A percentile compares a stretch with the other conserved stretches of the same genome.
Evolutionary conservation across 2,888 invertebrate genomes (phyloP).

Genomic region (Anthoptus insignis): DNA sequence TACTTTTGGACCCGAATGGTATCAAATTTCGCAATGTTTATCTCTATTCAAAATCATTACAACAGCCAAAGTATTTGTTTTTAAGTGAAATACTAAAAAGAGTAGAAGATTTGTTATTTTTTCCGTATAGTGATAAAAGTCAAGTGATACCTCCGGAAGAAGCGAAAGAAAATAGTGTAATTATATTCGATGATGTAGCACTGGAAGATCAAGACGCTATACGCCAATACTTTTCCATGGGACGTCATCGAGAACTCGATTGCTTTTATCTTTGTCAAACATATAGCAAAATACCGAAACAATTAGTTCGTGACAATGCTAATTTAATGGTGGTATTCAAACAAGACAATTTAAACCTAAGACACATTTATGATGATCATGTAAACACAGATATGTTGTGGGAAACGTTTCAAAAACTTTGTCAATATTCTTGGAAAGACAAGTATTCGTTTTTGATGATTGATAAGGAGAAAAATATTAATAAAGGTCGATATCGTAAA

Average conservation of each 20-base stretch:
- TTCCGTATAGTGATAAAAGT: no score
- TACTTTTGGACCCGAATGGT: no score
- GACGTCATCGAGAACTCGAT: not conserved
- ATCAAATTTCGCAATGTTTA: no score
- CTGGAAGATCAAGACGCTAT: not conserved
- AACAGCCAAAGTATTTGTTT: no score
- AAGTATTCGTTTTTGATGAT: conserved; percentile 30
- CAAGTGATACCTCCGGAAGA: no score
- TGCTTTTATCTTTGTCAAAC: conserved; percentile 25
- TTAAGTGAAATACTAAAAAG: no score
- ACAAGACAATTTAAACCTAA: conserved; percentile 40
- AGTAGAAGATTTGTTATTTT: no score
- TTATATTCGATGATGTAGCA: no score
- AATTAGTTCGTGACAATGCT: conserved; percentile 28
- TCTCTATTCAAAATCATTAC: no score
- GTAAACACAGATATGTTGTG: conserved; percentile 48
- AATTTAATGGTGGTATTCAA: conserved; percentile 34
- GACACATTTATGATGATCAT: conserved; percentile 46
- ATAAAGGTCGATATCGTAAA: not conserved
- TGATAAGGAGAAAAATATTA: conserved; percentile 38
- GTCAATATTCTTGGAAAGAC: no score
- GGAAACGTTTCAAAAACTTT: conserved; percentile 40
- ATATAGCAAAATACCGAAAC: conserved; percentile 33
- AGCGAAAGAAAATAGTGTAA: no score
- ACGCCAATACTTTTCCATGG: not conserved